phyloP scores from a whole-genome alignment of 2,888 invertebrate species.

The Thecocarcelia acutangulata region DNA sequence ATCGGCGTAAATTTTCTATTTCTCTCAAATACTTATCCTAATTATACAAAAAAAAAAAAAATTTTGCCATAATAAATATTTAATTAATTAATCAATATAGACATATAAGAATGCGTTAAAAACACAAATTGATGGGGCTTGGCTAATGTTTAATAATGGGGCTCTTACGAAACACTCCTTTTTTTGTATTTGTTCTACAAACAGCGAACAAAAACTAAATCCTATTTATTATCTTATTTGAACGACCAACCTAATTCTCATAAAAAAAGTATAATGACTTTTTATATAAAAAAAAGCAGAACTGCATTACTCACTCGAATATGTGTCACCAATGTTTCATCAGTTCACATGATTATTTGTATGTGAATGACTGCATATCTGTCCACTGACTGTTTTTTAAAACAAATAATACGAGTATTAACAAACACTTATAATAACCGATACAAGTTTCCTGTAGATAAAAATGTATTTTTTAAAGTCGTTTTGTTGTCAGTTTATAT shows the following conservation, averaged over 20 bases:
- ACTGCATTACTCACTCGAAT: slow-evolving; percentile 56
- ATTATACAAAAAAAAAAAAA: not conserved
- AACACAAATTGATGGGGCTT: slow-evolving; percentile 35
- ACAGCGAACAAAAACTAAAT: slow-evolving; percentile 43
- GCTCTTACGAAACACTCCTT: slow-evolving; percentile 54
- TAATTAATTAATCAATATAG: not conserved
- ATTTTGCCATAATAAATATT: not conserved
- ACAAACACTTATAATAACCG: slow-evolving; percentile 1
- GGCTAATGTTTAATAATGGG: slow-evolving; percentile 44
- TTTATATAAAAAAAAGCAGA: slow-evolving; percentile 36
- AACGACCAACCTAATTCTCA: slow-evolving; percentile 61
- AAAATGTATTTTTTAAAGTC: slow-evolving; percentile 14
- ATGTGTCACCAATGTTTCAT: slow-evolving; percentile 60
- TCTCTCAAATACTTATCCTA: not conserved
- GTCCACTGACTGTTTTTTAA: slow-evolving; percentile 14
- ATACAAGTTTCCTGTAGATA: slow-evolving; percentile 51
- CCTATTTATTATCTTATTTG: slow-evolving; percentile 55
- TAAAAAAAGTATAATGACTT: slow-evolving; percentile 49
- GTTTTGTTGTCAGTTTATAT: slow-evolving; percentile 17
- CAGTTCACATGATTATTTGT: slow-evolving; percentile 1
- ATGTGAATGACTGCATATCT: slow-evolving; percentile 12
- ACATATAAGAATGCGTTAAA: slow-evolving; percentile 19
- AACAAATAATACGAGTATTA: slow-evolving; percentile 1
- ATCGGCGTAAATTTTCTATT: no score
- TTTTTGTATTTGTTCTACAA: slow-evolving; percentile 40